A percentile compares a stretch with the other conserved stretches of the same genome.
Evolutionary conservation across 2,797 vertebrate genomes (phyloP).

Genomic region (Fistularia commersonii): DNA sequence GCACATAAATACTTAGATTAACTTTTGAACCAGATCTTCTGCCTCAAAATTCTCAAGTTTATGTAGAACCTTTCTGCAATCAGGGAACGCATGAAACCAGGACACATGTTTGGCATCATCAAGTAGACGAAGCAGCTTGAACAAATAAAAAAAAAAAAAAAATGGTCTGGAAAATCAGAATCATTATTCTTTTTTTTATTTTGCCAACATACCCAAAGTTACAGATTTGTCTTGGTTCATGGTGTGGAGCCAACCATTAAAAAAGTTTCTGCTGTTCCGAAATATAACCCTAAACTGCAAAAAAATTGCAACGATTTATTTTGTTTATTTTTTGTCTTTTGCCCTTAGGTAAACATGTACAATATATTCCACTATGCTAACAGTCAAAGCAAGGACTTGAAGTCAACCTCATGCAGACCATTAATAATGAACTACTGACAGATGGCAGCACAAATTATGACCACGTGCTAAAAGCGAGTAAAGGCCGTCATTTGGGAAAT

Average conservation of each 20-base stretch:
- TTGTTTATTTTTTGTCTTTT: conserved; percentile 1
- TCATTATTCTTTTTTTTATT: neutral
- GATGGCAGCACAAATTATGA: conserved; percentile 32
- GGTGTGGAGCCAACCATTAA: neutral
- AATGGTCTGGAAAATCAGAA: conserved; percentile 13
- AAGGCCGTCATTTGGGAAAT: conserved; percentile 46
- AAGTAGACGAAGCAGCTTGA: conserved; percentile 34
- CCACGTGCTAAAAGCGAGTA: conserved; percentile 23
- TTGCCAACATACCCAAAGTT: neutral
- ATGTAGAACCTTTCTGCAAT: neutral
- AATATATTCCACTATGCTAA: conserved; percentile 12
- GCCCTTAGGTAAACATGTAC: neutral
- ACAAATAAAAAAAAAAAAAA: conserved; percentile 15
- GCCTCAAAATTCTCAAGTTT: neutral
- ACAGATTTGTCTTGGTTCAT: neutral
- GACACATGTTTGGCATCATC: conserved; percentile 10
- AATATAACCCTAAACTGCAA: neutral
- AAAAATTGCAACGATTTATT: neutral
- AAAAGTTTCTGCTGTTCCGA: neutral
- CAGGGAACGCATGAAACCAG: conserved; percentile 14
- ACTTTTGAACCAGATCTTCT: neutral
- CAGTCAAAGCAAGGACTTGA: conserved; percentile 17
- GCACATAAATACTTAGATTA: neutral
- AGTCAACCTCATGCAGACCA: conserved; percentile 1
- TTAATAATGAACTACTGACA: conserved; percentile 29